A percentile compares a stretch with the other conserved stretches of the same genome.
Conservation (phyloP, 1,140 invertebrate genomes). For the Littorina saxatilis region DNA sequence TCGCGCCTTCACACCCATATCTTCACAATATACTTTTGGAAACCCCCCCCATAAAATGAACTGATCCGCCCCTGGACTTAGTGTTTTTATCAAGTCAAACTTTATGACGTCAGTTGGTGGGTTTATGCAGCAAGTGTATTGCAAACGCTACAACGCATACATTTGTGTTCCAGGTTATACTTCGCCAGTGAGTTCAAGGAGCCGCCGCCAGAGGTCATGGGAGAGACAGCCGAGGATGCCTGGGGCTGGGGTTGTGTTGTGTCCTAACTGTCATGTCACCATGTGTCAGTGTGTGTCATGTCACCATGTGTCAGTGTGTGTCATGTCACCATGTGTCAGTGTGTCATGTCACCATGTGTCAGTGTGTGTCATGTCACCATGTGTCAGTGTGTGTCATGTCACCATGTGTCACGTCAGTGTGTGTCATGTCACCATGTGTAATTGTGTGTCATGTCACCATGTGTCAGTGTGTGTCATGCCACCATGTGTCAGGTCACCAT, state of each 20-base stretch:
- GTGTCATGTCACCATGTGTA: background rate
- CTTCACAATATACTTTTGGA: too few species aligned
- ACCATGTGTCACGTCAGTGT: background rate
- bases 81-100: too few species aligned
- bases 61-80: too few species aligned
- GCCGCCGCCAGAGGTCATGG: slow-evolving; percentile 45
- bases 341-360: background rate
- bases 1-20: too few species aligned
- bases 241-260: slow-evolving; percentile 53
- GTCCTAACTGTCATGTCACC: slow-evolving; percentile 34
- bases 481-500: too few species aligned
- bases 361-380: background rate
- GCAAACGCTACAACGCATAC: too few species aligned
- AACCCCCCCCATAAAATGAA: too few species aligned
- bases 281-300: background rate
- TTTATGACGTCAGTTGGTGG: too few species aligned
- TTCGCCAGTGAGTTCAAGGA: slow-evolving; percentile 53
- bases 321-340: background rate
- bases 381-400: background rate
- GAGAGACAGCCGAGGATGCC: slow-evolving; percentile 48
- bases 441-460: too few species aligned
- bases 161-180: slow-evolving; percentile 54
- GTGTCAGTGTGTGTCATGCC: too few species aligned
- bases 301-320: background rate
- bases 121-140: too few species aligned